Percentiles rank a stretch among this genome's conserved stretches.
Conservation (phyloP, 2,888 invertebrate genomes). For the Meteorus colon region DNA sequence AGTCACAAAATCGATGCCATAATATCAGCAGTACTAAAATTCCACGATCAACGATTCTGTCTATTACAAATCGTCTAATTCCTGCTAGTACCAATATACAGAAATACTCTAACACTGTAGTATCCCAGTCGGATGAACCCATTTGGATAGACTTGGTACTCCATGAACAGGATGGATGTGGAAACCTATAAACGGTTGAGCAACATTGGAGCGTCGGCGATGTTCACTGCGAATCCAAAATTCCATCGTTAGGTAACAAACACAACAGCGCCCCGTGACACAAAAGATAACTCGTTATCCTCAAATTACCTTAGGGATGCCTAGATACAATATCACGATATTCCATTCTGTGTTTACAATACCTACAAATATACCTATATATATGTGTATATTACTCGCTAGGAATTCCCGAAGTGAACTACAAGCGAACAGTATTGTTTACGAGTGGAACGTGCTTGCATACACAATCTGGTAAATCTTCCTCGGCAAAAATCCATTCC, state of each 20-base stretch:
- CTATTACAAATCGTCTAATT: conserved; percentile 10
- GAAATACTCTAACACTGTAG: background rate
- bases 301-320: conserved; percentile 23
- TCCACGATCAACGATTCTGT: background rate
- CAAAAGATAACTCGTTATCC: conserved; percentile 30
- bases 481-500: background rate
- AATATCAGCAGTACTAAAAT: background rate
- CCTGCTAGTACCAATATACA: background rate
- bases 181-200: background rate
- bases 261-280: background rate
- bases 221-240: background rate
- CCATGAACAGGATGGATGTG: background rate
- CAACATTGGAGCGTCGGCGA: background rate
- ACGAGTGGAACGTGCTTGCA: conserved; percentile 22
- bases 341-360: background rate
- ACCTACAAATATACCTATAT: background rate
- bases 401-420: conserved; percentile 28
- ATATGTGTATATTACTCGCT: background rate
- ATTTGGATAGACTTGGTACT: background rate
- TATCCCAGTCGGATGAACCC: background rate
- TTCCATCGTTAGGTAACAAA: conserved; percentile 20
- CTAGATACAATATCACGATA: conserved; percentile 12
- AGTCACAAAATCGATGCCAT: background rate
- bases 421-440: conserved; percentile 19
- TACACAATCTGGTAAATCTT: background rate